Conservation (phyloP, 2,888 invertebrate species). For the Artemia sp. region DNA sequence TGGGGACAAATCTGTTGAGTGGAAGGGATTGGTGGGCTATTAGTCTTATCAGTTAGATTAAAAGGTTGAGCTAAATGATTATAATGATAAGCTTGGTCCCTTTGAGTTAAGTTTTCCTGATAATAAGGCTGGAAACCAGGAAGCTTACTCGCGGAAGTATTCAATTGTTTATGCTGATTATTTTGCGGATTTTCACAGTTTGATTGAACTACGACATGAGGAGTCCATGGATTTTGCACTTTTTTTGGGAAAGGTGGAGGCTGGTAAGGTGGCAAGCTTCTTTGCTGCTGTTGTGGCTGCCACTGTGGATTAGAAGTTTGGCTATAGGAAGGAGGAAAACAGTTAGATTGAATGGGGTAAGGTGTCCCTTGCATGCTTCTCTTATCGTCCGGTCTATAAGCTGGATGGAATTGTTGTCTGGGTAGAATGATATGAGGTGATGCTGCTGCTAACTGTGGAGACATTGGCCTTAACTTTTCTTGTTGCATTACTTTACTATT, state of each 20-base stretch:
- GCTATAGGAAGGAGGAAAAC: too few species aligned
- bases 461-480: background rate
- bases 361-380: background rate
- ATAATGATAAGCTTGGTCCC: background rate
- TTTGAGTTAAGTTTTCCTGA: background rate
- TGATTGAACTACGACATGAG: background rate
- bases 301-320: conserved; percentile 10
- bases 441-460: background rate
- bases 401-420: conserved; percentile 16
- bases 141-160: background rate
- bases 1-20: background rate
- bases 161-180: background rate
- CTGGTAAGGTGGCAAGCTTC: conserved; percentile 41
- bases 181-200: background rate
- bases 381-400: background rate
- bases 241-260: conserved; percentile 42
- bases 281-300: conserved; percentile 27
- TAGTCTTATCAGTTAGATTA: background rate
- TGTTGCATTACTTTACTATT: conserved; percentile 18
- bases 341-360: background rate
- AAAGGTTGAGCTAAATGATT: too few species aligned
- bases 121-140: background rate
- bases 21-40: background rate
- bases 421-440: background rate
- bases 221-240: background rate